phyloP scores from a whole-genome alignment of 1,140 invertebrate genomes.

The Agrypnia vestita region DNA sequence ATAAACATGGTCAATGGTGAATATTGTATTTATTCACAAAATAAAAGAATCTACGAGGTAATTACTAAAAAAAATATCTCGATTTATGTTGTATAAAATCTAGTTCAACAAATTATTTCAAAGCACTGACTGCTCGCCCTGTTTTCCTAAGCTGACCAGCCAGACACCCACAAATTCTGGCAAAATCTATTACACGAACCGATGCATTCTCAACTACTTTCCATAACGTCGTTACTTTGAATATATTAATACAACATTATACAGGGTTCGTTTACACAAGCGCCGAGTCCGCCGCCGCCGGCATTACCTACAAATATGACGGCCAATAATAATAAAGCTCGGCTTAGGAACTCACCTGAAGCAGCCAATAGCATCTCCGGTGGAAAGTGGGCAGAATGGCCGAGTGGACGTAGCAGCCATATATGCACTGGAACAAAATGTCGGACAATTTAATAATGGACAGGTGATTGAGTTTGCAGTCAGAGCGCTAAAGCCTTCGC shows the following conservation, averaged over 20 bases:
- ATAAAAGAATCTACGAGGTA: too few species aligned
- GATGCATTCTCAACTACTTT: background rate
- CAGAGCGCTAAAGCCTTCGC: background rate
- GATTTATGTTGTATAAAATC: too few species aligned
- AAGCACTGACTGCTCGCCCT: too few species aligned
- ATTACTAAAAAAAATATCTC: too few species aligned
- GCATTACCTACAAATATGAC: background rate
- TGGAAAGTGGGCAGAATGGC: constrained; percentile 98
- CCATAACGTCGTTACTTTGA: too few species aligned
- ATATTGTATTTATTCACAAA: too few species aligned
- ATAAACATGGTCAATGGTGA: too few species aligned
- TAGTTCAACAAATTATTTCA: too few species aligned
- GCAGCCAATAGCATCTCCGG: constrained; percentile 96
- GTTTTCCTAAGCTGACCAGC: too few species aligned
- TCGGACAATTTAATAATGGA: constrained; percentile 32
- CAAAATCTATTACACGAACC: background rate
- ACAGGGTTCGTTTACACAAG: background rate
- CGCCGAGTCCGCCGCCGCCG: background rate
- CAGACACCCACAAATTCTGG: too few species aligned
- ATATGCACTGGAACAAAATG: constrained; percentile 86
- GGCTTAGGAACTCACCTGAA: constrained; percentile 79
- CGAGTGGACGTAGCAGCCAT: constrained; percentile 98
- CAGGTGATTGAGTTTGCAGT: background rate
- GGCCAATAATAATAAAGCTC: background rate
- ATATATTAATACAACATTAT: too few species aligned